These are phyloP conservation scores for Propithecus deckenii DNA, from an alignment of 2,797 vertebrate species.

Conservation along the genomic window DNA sequence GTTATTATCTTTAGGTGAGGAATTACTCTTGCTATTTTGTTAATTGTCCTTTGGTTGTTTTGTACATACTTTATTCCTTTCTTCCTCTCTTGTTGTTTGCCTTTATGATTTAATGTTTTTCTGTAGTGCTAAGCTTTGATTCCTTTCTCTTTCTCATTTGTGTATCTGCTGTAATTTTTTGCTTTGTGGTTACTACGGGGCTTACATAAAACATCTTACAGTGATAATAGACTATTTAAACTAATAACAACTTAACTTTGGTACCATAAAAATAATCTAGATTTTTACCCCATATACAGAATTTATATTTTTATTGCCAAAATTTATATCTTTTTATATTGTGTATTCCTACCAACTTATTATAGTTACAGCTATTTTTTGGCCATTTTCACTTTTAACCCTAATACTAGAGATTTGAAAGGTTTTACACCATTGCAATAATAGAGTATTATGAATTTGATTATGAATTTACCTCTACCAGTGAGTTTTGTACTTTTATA, in stretches of 20 bases:
- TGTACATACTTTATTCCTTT: not conserved
- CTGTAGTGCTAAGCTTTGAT: not conserved
- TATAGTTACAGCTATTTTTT: not conserved
- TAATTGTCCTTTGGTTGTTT: not conserved
- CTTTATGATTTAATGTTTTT: not conserved
- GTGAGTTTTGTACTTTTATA: not conserved
- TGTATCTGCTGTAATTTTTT: not conserved
- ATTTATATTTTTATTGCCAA: not conserved
- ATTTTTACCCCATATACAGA: not conserved
- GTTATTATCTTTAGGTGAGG: not conserved
- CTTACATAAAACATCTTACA: not conserved
- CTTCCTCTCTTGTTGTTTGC: not conserved
- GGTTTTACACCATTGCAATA: not conserved
- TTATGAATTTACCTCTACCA: not conserved
- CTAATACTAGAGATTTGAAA: not conserved
- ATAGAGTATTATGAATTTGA: not conserved
- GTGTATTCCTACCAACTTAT: not conserved
- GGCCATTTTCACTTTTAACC: not conserved
- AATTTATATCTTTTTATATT: not conserved
- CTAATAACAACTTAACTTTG: not conserved
- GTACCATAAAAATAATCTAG: not conserved
- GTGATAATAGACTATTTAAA: not conserved
- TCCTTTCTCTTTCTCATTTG: not conserved
- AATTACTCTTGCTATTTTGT: not conserved
- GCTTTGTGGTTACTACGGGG: not conserved